Base-by-base conservation (phyloP, 2,113 vertebrate species). In the Phylloscopus trochiloides region DNA sequence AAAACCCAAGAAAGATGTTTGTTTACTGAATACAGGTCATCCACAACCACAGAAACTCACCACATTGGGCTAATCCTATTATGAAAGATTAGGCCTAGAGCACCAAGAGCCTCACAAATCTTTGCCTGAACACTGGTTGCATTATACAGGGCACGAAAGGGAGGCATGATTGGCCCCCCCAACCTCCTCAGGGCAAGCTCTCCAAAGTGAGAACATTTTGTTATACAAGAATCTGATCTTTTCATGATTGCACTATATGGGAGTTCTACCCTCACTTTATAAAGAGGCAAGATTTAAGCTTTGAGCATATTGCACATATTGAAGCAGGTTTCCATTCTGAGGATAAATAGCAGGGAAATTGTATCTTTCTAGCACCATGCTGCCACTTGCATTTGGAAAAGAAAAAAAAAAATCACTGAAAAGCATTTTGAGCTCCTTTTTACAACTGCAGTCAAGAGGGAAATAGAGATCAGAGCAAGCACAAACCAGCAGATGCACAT, bases 21-120 rank as follows among this genome's bases (percentile, higher is more conserved):
- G 91, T 95, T 96, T 96, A 95, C 96, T 79, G 91, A 89, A 86
- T 84, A 9, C 93, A 96, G 94, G 89, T 94, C 89, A 96, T 21
- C 71, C 80, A 89, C 84, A 92, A 57, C 76, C 48, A 32, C 61
- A 93, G 72, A 94, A 97, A 92, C 94, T 96, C 91, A 82, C 90
- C 86, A 92, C 95, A 90, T 96, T 52, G 95, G 40, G 62, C 68
- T 96, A 97, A 98, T 97, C 97, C 86, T 96, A 97, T 98, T 97
- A 97, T 1, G 45, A 86, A 59, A 92, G 96, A 97, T 97, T 95
- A 92, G 75, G 80, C 36, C 81, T 36, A 31, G 48, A 34, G 91
- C 11, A 87, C 88, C 83, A 92, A 51, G 16, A 88, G 92, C 91
- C 80, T 91, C 87, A 79, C 72, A 95, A 91, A 89, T 57, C 95